phyloP scores from a whole-genome alignment of 2,888 invertebrate species.

The Caenorhabditis japonica region DNA sequence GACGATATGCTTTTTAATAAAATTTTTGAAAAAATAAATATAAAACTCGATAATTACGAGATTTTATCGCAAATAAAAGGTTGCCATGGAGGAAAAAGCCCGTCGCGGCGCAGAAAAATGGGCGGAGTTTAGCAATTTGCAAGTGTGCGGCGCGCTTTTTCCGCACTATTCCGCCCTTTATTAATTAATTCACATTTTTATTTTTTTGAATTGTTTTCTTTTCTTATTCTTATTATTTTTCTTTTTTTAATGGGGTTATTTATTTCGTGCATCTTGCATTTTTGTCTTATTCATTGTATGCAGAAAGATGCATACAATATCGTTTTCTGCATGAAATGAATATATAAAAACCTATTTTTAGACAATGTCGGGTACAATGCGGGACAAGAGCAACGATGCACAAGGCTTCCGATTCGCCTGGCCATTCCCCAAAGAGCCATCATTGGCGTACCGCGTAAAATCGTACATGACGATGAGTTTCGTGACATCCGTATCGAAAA shows the following conservation, averaged over 20 bases:
- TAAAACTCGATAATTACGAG: background rate
- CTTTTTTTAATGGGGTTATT: too few relatives aligned
- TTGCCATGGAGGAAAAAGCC: conserved; percentile 45
- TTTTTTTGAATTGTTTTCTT: background rate
- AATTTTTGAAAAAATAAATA: background rate
- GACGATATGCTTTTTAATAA: background rate
- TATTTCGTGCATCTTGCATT: too few relatives aligned
- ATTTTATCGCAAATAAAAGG: conserved; percentile 8
- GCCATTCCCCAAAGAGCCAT: conserved; percentile 72
- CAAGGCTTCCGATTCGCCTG: conserved; percentile 71
- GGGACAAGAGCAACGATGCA: conserved; percentile 45
- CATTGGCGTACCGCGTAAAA: conserved; percentile 63
- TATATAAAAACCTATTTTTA: too few relatives aligned
- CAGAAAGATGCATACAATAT: too few relatives aligned
- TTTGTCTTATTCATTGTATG: too few relatives aligned
- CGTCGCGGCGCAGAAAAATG: conserved; percentile 35
- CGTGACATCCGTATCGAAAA: conserved; percentile 67
- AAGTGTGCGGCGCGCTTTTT: conserved; percentile 30
- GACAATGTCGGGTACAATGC: conserved; percentile 61
- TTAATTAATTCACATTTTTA: too few relatives aligned
- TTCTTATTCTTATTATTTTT: conserved; percentile 4
- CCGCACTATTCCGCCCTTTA: background rate
- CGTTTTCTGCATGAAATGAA: too few relatives aligned
- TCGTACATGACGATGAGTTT: conserved; percentile 67
- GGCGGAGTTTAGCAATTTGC: conserved; percentile 23